phyloP scores from a whole-genome alignment of 2,888 invertebrate genomes.

The Megamerina dolium region DNA sequence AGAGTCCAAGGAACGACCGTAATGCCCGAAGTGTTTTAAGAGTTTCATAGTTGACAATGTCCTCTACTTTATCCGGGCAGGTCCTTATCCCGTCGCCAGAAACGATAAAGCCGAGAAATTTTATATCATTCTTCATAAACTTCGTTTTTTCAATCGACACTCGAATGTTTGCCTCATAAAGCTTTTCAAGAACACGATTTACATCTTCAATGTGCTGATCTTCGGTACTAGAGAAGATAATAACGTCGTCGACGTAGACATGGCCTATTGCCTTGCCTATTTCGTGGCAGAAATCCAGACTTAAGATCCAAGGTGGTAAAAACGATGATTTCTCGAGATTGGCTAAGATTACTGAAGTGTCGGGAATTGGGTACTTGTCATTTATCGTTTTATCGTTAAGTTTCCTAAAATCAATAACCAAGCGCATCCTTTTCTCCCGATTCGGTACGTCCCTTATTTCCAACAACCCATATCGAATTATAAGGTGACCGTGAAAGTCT shows the following conservation, averaged over 20 bases:
- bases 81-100: conserved; percentile 8
- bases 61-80: conserved; percentile 7
- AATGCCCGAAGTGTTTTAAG: conserved; percentile 4
- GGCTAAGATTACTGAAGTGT: conserved; percentile 12
- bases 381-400: conserved; percentile 15
- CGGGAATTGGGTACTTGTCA: conserved; percentile 16
- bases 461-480: too few species aligned
- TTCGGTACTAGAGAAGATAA: neutral
- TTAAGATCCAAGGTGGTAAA: conserved; percentile 3
- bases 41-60: conserved; percentile 3
- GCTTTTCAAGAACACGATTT: conserved; percentile 1
- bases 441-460: too few species aligned
- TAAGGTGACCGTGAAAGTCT: too few species aligned
- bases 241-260: conserved; percentile 11
- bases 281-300: conserved; percentile 4
- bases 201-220: conserved; percentile 4
- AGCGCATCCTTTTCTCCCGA: conserved; percentile 14
- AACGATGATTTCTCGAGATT: conserved; percentile 15
- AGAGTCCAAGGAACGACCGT: conserved; percentile 6
- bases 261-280: conserved; percentile 6
- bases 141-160: conserved; percentile 1
- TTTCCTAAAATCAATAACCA: conserved; percentile 20
- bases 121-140: conserved; percentile 3
- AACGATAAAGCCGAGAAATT: conserved; percentile 8
- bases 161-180: neutral